Conservation (phyloP, 2,888 invertebrate genomes). For the Ethmia dodecea region DNA sequence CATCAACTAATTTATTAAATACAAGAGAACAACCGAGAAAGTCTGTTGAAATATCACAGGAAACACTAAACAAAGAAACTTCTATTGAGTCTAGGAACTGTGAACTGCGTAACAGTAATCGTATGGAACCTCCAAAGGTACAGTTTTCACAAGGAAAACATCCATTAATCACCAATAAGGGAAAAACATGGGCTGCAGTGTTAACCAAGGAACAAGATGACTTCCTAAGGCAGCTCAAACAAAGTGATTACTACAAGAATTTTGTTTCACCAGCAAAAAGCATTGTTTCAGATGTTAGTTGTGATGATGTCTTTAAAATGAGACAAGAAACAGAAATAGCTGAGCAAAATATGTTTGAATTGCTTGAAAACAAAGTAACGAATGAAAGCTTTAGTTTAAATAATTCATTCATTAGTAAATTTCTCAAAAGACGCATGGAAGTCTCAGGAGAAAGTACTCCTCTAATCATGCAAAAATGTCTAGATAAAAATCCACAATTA, state of each 20-base stretch:
- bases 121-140: constrained; percentile 18
- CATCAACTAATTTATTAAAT: constrained; percentile 13
- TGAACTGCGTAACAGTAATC: constrained; percentile 6
- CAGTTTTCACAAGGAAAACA: constrained; percentile 52
- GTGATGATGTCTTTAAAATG: constrained; percentile 44
- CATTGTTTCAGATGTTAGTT: constrained; percentile 48
- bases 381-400: constrained; percentile 84
- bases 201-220: constrained; percentile 66
- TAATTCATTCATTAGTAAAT: constrained; percentile 79
- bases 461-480: constrained; percentile 54
- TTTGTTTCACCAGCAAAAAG: constrained; percentile 63
- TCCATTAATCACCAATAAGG: constrained; percentile 54
- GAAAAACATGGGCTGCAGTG: constrained; percentile 65
- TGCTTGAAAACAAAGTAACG: constrained; percentile 85
- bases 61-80: constrained; percentile 1
- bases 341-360: constrained; percentile 86
- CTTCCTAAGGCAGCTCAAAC: constrained; percentile 57
- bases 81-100: constrained; percentile 4
- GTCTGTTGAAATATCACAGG: neutral
- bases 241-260: constrained; percentile 68
- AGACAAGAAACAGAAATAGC: constrained; percentile 67
- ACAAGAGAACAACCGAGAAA: constrained; percentile 12
- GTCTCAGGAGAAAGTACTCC: constrained; percentile 66
- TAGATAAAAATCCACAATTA: constrained; percentile 50
- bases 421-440: constrained; percentile 58